These are phyloP conservation scores for Agrypnus murinus DNA, from an alignment of 2,888 invertebrate genomes.

Conservation along the genomic window DNA sequence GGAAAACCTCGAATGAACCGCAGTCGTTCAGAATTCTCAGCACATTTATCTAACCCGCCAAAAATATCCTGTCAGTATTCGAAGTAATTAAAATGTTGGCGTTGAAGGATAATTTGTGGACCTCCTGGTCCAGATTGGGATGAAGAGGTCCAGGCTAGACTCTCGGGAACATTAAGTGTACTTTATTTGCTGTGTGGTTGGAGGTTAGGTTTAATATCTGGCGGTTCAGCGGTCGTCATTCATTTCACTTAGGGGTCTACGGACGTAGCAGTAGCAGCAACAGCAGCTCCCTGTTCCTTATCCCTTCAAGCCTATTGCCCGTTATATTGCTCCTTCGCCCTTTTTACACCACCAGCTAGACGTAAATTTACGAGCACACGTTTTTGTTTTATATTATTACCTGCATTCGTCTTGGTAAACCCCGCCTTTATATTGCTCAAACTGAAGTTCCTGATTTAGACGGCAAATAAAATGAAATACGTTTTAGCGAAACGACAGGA, in stretches of 20 bases:
- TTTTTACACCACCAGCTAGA: slow-evolving; percentile 41
- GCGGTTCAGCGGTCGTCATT: slow-evolving; percentile 70
- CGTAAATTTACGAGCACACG: slow-evolving; percentile 42
- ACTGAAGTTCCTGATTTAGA: slow-evolving; percentile 8
- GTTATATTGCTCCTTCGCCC: slow-evolving; percentile 63
- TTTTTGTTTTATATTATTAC: slow-evolving; percentile 40
- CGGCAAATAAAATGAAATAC: neutral
- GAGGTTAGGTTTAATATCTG: slow-evolving; percentile 70
- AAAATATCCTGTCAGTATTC: slow-evolving; percentile 44
- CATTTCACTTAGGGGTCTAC: slow-evolving; percentile 67
- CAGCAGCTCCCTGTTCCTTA: slow-evolving; percentile 46
- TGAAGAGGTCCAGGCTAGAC: slow-evolving; percentile 61
- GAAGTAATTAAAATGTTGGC: slow-evolving; percentile 48
- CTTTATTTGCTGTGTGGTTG: slow-evolving; percentile 69
- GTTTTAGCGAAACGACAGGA: neutral
- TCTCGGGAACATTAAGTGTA: slow-evolving; percentile 67
- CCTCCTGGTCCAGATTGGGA: slow-evolving; percentile 58
- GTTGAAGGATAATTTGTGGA: slow-evolving; percentile 54
- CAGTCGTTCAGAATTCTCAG: slow-evolving; percentile 40
- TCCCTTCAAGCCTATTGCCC: slow-evolving; percentile 65
- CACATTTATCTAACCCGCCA: slow-evolving; percentile 38
- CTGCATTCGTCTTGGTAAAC: slow-evolving; percentile 29
- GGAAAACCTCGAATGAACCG: slow-evolving; percentile 27
- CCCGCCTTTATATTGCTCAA: slow-evolving; percentile 14
- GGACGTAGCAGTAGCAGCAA: slow-evolving; percentile 40